phyloP scores from a whole-genome alignment of 2,797 vertebrate species.

The Helicolenus hilgendorfi region DNA sequence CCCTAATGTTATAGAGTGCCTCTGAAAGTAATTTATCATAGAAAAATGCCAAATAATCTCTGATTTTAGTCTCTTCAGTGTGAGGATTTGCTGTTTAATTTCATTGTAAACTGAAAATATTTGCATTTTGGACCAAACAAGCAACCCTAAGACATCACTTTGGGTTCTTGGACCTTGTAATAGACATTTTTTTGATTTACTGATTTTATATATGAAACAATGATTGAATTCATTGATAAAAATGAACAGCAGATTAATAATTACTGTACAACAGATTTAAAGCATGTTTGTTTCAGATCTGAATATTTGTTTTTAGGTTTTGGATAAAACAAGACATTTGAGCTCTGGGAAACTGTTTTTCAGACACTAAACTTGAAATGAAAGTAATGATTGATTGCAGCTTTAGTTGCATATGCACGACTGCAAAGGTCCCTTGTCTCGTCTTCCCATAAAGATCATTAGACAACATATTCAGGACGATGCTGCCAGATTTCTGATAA shows the following conservation, averaged over 20 bases:
- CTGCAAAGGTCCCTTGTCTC: not conserved
- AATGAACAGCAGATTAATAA: too few relatives aligned
- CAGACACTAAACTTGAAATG: not conserved
- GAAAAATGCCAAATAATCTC: not conserved
- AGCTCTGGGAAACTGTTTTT: too few relatives aligned
- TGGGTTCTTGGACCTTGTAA: too few relatives aligned
- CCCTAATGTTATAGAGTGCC: not conserved
- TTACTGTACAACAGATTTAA: too few relatives aligned
- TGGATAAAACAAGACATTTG: too few relatives aligned
- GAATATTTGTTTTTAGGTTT: too few relatives aligned
- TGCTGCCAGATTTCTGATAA: not conserved
- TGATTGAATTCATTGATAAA: too few relatives aligned
- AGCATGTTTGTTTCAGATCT: too few relatives aligned
- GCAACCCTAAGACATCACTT: not conserved
- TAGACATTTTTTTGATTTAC: too few relatives aligned
- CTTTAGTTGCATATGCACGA: not conserved
- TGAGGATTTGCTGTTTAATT: not conserved
- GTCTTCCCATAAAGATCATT: constrained; percentile 5
- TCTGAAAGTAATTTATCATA: not conserved
- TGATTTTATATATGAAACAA: too few relatives aligned
- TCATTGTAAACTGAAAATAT: not conserved
- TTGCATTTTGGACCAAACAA: not conserved
- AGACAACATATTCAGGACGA: not conserved
- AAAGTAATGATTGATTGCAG: not conserved
- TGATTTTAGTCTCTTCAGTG: too few relatives aligned